Conservation (phyloP, 2,797 vertebrate species). For the Chrysocyon brachyurus region DNA sequence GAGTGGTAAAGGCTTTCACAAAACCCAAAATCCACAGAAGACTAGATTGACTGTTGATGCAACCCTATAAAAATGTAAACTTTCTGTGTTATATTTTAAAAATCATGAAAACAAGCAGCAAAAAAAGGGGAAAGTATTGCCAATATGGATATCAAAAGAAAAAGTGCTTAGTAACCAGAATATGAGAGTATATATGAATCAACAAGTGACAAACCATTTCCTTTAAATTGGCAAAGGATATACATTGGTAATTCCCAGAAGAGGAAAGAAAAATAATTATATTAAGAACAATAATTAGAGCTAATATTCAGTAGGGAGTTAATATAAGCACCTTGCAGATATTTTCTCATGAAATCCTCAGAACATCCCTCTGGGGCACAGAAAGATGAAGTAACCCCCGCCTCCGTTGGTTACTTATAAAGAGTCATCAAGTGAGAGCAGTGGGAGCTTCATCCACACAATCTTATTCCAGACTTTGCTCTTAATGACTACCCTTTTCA, state of each 20-base stretch:
- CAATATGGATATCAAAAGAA: background rate
- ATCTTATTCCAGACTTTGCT: background rate
- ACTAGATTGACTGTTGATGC: background rate
- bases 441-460: background rate
- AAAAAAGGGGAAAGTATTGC: background rate
- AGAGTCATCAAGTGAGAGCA: background rate
- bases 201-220: background rate
- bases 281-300: background rate
- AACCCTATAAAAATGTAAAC: background rate
- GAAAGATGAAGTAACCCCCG: background rate
- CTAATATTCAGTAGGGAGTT: background rate
- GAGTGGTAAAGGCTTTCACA: background rate
- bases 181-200: background rate
- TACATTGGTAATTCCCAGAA: background rate
- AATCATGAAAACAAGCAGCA: background rate
- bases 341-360: background rate
- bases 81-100: background rate
- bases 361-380: background rate
- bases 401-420: background rate
- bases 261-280: slow-evolving; percentile 3
- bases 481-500: background rate
- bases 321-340: background rate
- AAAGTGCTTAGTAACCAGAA: background rate
- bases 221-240: background rate
- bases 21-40: background rate